Evolutionary conservation across 1,140 invertebrate species (phyloP).

Genomic region (Lethocerus indicus): DNA sequence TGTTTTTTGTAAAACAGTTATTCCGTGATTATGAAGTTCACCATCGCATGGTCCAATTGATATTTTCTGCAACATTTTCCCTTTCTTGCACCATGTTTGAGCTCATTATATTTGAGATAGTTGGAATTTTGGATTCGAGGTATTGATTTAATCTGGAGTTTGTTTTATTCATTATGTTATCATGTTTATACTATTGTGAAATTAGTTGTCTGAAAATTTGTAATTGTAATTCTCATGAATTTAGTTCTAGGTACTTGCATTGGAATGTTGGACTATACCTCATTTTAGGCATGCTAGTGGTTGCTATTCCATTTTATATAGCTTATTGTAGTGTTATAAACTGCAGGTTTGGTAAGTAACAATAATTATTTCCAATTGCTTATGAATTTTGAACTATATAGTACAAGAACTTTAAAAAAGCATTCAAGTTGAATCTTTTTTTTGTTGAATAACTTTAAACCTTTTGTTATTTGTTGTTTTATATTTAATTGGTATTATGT

Average conservation of each 20-base stretch:
- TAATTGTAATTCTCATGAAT: conserved; percentile 23
- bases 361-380: not conserved
- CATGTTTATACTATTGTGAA: conserved; percentile 3
- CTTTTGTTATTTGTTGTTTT: not conserved
- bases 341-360: conserved; percentile 63
- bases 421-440: not conserved
- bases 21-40: conserved; percentile 98
- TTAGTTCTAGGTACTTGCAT: conserved; percentile 87
- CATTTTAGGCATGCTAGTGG: conserved; percentile 87
- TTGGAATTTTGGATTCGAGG: conserved; percentile 75
- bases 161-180: too few species aligned
- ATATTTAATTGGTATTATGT: conserved; percentile 3
- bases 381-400: not conserved
- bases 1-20: conserved; percentile 96
- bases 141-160: conserved; percentile 25
- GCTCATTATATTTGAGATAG: conserved; percentile 98
- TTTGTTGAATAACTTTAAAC: not conserved
- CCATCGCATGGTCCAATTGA: conserved; percentile 81
- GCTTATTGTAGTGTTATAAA: conserved; percentile 88
- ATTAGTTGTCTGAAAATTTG: conserved; percentile 12
- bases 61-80: conserved; percentile 94
- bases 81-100: conserved; percentile 99
- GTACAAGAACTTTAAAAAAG: not conserved
- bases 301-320: conserved; percentile 94
- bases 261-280: conserved; percentile 88